Evolutionary conservation across 2,797 vertebrate species (phyloP).

Genomic region (Gadopsis marmoratus): DNA sequence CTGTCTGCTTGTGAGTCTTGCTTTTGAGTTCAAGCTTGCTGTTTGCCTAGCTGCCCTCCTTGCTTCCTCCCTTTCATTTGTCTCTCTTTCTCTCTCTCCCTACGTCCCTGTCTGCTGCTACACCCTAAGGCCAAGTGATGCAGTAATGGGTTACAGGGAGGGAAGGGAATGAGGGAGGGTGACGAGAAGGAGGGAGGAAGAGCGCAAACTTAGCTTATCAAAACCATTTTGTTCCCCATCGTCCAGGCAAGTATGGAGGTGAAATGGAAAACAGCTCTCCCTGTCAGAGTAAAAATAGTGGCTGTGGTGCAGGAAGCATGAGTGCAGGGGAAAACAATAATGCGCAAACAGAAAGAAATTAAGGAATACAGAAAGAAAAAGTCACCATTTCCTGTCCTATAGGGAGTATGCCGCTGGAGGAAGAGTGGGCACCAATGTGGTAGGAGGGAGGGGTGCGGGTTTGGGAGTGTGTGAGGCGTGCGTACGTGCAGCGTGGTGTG

Average conservation of each 20-base stretch:
- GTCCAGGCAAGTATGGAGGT: constrained; percentile 22
- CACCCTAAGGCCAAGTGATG: constrained; percentile 37
- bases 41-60: not conserved
- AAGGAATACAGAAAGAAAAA: constrained; percentile 17
- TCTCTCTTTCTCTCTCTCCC: not conserved
- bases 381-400: constrained; percentile 85
- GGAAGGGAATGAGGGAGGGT: constrained; percentile 7
- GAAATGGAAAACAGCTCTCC: constrained; percentile 30
- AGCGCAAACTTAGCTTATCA: constrained; percentile 33
- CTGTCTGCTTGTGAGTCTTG: too few species aligned
- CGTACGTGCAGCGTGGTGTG: constrained; percentile 80
- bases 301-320: constrained; percentile 3
- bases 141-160: constrained; percentile 27
- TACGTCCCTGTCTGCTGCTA: constrained; percentile 14
- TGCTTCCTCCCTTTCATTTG: constrained; percentile 9
- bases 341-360: constrained; percentile 10
- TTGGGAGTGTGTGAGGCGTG: constrained; percentile 65
- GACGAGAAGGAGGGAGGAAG: constrained; percentile 17
- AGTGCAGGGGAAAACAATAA: constrained; percentile 16
- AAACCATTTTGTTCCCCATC: constrained; percentile 43
- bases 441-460: constrained; percentile 25
- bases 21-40: too few species aligned
- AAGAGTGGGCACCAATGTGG: constrained; percentile 74
- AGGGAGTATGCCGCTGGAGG: constrained; percentile 82
- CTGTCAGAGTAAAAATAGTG: not conserved